Base-by-base conservation (phyloP, 2,797 vertebrate species). In the Anguilla anguilla region DNA sequence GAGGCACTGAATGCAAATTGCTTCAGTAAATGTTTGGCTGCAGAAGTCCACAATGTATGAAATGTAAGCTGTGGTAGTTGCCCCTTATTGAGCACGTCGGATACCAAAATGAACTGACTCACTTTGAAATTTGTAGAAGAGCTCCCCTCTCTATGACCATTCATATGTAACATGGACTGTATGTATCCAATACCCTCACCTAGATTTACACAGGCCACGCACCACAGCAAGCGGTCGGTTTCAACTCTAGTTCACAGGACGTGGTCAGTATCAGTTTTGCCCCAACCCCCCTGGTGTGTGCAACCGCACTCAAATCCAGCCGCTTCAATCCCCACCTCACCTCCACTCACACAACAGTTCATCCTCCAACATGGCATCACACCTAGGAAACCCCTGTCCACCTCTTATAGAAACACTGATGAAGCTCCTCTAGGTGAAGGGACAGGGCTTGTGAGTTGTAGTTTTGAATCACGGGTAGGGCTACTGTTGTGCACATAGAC, bases 221-320 rank as follows among this genome's bases (percentile, higher is more conserved):
- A 43, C 84, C 87, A 81, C 87, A 59, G 86, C 79, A 85, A 85
- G 86, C 51, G 35, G 55, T 87, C 53, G n/a, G 53, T 72, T 74
- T 84, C 88, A 87, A 85, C 87, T 35, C 82, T 88, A 89, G 84
- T 85, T 85, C 85, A 84, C 69, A 87, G 83, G 87, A 91, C 49
- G 57, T n/a, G 89, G 90, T 89, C 89, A 91, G 89, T 91, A 89
- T 53, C 17, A 84, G 82, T 87, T 72, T 64, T 59, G 57, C 84
- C 84, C 83, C 55, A 57, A 81, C 79, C 49, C 67, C 28, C 13
- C 79, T 82, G 79, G 22, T 51, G 43, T 82, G 19, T 82, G 43
- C 46, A n/a, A 82, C 43, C 25, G 6, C 79, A 82, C 46, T 82
- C 19, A 51, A 82, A 31, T 49, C 79, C 5, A 84, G 82, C 64